These are phyloP conservation scores for Pyrrhosoma nymphula DNA, from an alignment of 2,888 invertebrate species.

Conservation along the genomic window DNA sequence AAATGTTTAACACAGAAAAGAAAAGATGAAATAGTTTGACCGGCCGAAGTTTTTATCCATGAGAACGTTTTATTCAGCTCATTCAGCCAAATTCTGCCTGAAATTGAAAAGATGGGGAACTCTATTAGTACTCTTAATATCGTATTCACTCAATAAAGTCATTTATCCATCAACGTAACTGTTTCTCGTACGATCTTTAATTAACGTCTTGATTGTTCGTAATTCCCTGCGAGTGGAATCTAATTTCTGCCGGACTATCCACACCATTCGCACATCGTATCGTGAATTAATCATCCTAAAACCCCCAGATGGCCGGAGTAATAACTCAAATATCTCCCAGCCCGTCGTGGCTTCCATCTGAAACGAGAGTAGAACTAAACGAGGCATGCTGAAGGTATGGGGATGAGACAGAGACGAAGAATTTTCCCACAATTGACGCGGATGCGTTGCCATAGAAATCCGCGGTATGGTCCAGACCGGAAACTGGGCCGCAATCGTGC, in stretches of 20 bases:
- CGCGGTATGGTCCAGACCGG: not conserved
- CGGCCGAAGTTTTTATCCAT: too few relatives aligned
- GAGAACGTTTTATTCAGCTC: too few relatives aligned
- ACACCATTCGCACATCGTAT: not conserved
- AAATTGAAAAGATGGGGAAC: too few relatives aligned
- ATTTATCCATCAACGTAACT: too few relatives aligned
- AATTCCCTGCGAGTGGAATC: not conserved
- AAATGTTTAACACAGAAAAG: too few relatives aligned
- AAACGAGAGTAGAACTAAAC: not conserved
- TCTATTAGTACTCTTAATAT: too few relatives aligned
- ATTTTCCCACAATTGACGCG: not conserved
- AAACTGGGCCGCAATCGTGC: not conserved
- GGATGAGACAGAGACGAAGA: not conserved
- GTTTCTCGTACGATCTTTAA: not conserved
- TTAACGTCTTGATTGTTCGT: too few relatives aligned
- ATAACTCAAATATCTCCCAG: not conserved
- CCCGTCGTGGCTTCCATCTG: not conserved
- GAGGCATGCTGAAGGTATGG: not conserved
- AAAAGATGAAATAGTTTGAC: too few relatives aligned
- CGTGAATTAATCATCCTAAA: not conserved
- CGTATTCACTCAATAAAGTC: too few relatives aligned
- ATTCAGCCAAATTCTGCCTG: too few relatives aligned
- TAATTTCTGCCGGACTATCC: not conserved
- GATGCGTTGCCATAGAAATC: slow-evolving; percentile 8
- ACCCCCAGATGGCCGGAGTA: not conserved